Conservation (phyloP, 1,140 invertebrate genomes). For the Aphelenchoides avenae region DNA sequence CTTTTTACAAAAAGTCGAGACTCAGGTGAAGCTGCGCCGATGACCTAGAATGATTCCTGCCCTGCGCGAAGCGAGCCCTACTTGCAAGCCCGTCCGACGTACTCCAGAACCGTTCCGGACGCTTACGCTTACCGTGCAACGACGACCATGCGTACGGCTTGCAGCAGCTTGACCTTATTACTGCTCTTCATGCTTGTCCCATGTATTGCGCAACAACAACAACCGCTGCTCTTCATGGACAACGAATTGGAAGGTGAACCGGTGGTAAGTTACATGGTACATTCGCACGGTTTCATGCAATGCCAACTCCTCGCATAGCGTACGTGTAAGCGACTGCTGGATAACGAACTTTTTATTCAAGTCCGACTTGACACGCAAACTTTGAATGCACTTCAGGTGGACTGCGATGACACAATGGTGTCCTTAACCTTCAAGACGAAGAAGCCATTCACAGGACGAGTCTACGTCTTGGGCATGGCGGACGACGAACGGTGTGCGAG, state of each 20-base stretch:
- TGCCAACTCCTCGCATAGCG: not conserved
- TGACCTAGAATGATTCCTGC: too few species aligned
- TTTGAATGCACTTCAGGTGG: too few species aligned
- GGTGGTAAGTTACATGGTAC: conserved; percentile 27
- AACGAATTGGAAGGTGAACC: conserved; percentile 51
- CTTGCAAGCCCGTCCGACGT: too few species aligned
- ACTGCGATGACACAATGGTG: conserved; percentile 48
- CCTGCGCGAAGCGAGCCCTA: too few species aligned
- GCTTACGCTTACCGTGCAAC: too few species aligned
- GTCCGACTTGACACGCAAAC: conserved; percentile 6
- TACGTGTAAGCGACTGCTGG: not conserved
- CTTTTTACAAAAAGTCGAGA: too few species aligned
- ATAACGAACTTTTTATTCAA: not conserved
- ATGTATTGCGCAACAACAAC: too few species aligned
- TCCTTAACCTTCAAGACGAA: conserved; percentile 56
- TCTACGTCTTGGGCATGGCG: conserved; percentile 48
- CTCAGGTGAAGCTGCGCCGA: too few species aligned
- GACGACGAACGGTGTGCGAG: conserved; percentile 47
- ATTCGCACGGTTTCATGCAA: conserved; percentile 10
- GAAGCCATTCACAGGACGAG: conserved; percentile 54
- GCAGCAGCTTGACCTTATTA: too few species aligned
- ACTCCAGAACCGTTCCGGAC: too few species aligned
- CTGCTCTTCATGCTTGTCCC: too few species aligned
- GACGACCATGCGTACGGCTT: too few species aligned
- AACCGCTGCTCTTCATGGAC: conserved; percentile 38